phyloP scores from a whole-genome alignment of 2,888 invertebrate species.

The Microctonus brassicae region DNA sequence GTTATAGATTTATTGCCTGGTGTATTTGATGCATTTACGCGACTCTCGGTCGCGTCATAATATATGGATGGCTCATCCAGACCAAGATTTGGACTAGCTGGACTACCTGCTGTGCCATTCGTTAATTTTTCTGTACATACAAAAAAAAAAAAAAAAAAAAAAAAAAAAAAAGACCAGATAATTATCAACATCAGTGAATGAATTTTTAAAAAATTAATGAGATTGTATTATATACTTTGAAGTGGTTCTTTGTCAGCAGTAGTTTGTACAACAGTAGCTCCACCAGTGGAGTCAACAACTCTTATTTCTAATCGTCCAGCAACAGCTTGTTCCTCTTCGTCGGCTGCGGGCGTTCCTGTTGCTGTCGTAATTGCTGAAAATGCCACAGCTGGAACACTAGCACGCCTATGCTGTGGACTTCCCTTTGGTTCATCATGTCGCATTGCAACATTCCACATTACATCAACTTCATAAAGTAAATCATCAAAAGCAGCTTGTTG shows the following conservation, averaged over 20 bases:
- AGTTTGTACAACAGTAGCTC: slow-evolving; percentile 66
- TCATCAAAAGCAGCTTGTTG: slow-evolving; percentile 92
- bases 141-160: slow-evolving; percentile 28
- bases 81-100: slow-evolving; percentile 73
- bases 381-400: slow-evolving; percentile 66
- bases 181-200: no score
- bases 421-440: slow-evolving; percentile 70
- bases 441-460: slow-evolving; percentile 83
- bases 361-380: slow-evolving; percentile 51
- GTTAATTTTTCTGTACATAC: slow-evolving; percentile 64
- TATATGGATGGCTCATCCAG: slow-evolving; percentile 83
- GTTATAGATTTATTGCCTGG: slow-evolving; percentile 54
- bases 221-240: slow-evolving; percentile 54
- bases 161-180: no score
- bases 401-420: slow-evolving; percentile 56
- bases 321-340: slow-evolving; percentile 75
- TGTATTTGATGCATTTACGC: slow-evolving; percentile 59
- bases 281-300: slow-evolving; percentile 71
- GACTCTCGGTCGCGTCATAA: slow-evolving; percentile 84
- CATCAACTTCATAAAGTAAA: slow-evolving; percentile 83
- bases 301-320: slow-evolving; percentile 87
- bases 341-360: slow-evolving; percentile 58
- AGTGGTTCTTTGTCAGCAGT: slow-evolving; percentile 65
- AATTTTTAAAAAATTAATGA: not conserved
- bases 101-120: slow-evolving; percentile 65